A percentile compares a stretch with the other conserved stretches of the same genome.
Conservation (phyloP, 2,888 invertebrate species). For the Drosophila kuntzei region DNA sequence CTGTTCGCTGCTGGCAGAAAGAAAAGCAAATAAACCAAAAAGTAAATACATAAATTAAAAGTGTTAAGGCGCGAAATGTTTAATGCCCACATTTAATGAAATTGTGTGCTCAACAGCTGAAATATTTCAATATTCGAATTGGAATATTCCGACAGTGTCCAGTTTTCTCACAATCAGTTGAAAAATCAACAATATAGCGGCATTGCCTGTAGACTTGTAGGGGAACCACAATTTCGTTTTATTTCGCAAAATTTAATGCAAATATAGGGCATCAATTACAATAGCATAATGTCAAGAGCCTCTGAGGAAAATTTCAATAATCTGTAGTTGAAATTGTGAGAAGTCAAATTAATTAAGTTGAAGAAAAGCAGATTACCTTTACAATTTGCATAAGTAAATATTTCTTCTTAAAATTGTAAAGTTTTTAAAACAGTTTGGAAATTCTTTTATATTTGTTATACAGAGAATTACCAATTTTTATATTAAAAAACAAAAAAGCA, state of each 20-base stretch:
- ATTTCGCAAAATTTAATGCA: constrained; percentile 1
- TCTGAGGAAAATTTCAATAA: not conserved
- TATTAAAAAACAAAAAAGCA: not conserved
- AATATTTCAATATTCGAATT: constrained; percentile 35
- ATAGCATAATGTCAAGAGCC: not conserved
- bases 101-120: constrained; percentile 51
- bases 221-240: not conserved
- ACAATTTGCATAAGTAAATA: not conserved
- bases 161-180: constrained; percentile 3
- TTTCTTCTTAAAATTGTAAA: not conserved
- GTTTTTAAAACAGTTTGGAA: not conserved
- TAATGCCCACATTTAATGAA: constrained; percentile 69
- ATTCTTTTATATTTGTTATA: no score
- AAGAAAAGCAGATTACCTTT: not conserved
- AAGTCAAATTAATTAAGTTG: not conserved
- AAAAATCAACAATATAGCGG: constrained; percentile 28
- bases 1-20: constrained; percentile 21
- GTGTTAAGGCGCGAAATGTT: constrained; percentile 74
- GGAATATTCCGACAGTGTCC: not conserved
- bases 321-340: not conserved
- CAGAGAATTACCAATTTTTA: no score
- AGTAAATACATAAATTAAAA: constrained; percentile 81
- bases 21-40: constrained; percentile 72
- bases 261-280: not conserved
- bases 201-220: not conserved